phyloP scores from a whole-genome alignment of 2,888 invertebrate species.

The Andrena dorsata region DNA sequence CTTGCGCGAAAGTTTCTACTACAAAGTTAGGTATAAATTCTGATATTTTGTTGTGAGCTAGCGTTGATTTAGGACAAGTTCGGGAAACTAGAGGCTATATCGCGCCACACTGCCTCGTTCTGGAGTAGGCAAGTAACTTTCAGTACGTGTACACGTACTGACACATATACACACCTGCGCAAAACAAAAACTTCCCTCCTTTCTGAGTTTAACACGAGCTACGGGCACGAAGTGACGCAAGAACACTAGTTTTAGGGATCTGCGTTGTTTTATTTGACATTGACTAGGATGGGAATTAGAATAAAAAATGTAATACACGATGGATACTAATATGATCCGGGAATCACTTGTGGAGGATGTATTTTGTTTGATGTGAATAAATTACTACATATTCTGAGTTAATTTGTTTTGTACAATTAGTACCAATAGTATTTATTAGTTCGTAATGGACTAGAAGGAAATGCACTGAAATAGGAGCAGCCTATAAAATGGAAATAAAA shows the following conservation, averaged over 20 bases:
- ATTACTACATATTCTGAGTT: too few species aligned
- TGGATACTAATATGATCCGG: background rate
- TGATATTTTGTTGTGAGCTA: slow-evolving; percentile 1
- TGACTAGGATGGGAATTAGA: background rate
- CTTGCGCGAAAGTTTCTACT: background rate
- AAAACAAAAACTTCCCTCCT: slow-evolving; percentile 21
- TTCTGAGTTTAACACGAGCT: background rate
- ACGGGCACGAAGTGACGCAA: background rate
- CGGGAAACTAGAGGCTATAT: background rate
- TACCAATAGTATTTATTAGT: too few species aligned
- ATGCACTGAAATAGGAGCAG: too few species aligned
- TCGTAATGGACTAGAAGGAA: too few species aligned
- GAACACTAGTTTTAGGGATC: background rate
- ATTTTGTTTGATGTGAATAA: too few species aligned
- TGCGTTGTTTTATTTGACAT: background rate
- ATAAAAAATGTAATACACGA: background rate
- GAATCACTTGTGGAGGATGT: background rate
- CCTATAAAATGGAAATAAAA: too few species aligned
- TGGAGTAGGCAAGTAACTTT: slow-evolving; percentile 9
- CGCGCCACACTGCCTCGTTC: background rate
- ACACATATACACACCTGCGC: background rate
- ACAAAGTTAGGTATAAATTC: background rate
- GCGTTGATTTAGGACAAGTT: slow-evolving; percentile 8
- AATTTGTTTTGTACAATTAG: too few species aligned
- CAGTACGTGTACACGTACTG: slow-evolving; percentile 7